Evolutionary conservation across 2,113 vertebrate species (phyloP).

Genomic region (Hippoglossus stenolepis): DNA sequence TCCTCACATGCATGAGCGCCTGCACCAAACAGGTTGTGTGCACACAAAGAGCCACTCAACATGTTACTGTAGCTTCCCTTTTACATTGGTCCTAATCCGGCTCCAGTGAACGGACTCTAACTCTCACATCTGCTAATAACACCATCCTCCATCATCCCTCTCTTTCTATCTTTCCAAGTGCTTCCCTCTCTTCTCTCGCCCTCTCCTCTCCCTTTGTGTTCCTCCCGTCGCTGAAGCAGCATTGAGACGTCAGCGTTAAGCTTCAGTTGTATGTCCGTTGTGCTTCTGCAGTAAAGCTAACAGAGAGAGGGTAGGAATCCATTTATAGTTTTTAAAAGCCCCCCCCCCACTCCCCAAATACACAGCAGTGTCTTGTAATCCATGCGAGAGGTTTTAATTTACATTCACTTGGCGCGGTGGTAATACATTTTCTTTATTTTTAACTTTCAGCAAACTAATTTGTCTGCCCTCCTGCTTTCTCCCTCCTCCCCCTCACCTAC

Average conservation of each 20-base stretch:
- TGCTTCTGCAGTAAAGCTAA: neutral
- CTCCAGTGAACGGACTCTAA: no score
- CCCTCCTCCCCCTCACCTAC: slow-evolving; percentile 32
- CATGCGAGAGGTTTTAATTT: neutral
- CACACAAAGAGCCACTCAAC: no score
- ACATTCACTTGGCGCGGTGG: neutral
- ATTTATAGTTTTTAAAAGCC: neutral
- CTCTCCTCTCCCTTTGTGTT: neutral
- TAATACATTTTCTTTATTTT: neutral
- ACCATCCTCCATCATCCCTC: no score
- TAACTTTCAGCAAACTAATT: neutral
- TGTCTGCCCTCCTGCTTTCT: slow-evolving; percentile 8
- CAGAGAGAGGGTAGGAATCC: neutral
- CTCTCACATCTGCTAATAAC: no score
- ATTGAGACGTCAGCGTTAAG: neutral
- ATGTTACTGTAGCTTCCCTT: neutral
- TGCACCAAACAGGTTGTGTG: no score
- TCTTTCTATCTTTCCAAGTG: no score
- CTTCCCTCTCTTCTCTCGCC: neutral
- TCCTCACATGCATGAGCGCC: no score
- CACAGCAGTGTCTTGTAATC: neutral
- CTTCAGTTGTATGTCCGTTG: neutral
- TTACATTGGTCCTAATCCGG: no score
- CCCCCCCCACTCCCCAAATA: neutral
- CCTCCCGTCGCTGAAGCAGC: neutral